A percentile compares a stretch with the other conserved stretches of the same genome.
Conservation (phyloP, 2,888 invertebrate genomes). For the Conistra vaccinii region DNA sequence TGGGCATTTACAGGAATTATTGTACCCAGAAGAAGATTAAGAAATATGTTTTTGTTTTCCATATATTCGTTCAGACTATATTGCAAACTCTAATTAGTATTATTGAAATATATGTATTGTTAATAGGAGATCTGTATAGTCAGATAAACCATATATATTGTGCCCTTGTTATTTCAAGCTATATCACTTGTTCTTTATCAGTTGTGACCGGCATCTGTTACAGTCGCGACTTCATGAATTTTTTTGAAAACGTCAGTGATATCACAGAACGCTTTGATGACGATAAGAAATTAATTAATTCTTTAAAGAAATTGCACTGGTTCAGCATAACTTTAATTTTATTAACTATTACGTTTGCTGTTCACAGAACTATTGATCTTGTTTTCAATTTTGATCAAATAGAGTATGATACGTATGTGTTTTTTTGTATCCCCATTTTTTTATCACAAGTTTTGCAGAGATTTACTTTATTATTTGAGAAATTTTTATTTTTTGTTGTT, state of each 20-base stretch:
- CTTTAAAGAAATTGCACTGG: not conserved
- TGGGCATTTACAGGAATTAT: slow-evolving; percentile 15
- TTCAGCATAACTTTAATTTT: not conserved
- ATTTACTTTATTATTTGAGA: not conserved
- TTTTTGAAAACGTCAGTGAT: not conserved
- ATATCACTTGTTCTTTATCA: not conserved
- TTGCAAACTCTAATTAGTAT: not conserved
- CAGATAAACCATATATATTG: slow-evolving; percentile 1
- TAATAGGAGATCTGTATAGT: not conserved
- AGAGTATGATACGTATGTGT: not conserved
- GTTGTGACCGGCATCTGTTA: not conserved
- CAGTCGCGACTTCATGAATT: not conserved
- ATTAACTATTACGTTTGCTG: not conserved
- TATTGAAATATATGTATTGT: not conserved
- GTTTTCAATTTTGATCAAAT: not conserved
- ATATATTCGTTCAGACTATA: not conserved
- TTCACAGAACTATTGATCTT: not conserved
- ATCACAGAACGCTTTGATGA: not conserved
- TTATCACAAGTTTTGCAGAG: not conserved
- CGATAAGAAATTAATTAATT: not conserved
- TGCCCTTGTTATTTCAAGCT: not conserved
- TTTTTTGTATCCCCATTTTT: not conserved
- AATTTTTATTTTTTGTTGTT: not conserved
- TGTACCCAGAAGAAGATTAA: not conserved
- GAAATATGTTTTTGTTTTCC: not conserved